phyloP scores from a whole-genome alignment of 92 coral and sea anemone species.

The Bergia puertoricense region DNA sequence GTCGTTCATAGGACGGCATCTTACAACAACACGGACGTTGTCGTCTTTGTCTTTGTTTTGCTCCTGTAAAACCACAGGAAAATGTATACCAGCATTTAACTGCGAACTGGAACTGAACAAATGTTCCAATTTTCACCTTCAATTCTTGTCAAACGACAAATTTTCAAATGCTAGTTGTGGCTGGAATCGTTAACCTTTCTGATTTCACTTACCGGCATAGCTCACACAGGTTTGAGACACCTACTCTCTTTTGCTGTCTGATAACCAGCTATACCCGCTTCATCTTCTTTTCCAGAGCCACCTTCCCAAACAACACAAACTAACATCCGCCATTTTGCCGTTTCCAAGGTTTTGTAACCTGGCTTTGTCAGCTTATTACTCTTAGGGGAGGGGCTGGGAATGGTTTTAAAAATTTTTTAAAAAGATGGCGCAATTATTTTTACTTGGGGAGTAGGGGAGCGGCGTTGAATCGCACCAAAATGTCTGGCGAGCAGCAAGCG shows the following conservation, averaged over 20 bases:
- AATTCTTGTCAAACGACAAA: conserved; percentile 7
- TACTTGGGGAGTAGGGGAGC: neutral
- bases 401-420: too few relatives aligned
- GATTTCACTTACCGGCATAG: conserved; percentile 38
- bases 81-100: too few relatives aligned
- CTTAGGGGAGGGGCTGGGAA: neutral
- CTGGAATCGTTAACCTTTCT: neutral
- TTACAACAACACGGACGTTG: conserved; percentile 97
- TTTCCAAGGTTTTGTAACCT: conserved; percentile 43
- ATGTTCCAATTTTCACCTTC: too few relatives aligned
- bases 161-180: neutral
- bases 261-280: neutral
- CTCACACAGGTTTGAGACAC: neutral
- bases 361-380: neutral
- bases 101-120: too few relatives aligned
- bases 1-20: conserved; percentile 98
- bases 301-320: neutral
- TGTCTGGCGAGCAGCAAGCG: neutral
- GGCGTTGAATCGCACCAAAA: neutral
- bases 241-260: neutral
- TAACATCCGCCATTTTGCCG: conserved; percentile 35
- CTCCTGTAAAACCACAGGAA: conserved; percentile 29
- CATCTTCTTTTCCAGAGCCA: neutral
- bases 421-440: too few relatives aligned
- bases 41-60: conserved; percentile 70